Conservation (phyloP, 2,797 vertebrate species). For the Delichon dasypus region DNA sequence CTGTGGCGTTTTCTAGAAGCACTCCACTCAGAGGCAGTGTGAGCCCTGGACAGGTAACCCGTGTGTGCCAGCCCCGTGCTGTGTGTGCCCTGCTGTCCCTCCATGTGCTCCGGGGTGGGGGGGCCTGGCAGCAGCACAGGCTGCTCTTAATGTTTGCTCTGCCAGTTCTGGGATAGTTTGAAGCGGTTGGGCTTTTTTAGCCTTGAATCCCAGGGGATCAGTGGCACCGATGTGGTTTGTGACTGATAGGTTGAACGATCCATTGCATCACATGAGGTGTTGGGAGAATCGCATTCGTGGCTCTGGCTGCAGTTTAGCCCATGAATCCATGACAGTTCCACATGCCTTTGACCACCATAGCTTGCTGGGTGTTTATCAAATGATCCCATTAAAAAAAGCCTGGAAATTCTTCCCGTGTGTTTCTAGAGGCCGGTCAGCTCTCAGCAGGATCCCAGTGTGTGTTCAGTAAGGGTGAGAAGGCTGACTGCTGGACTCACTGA, state of each 20-base stretch:
- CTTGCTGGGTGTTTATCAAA: neutral
- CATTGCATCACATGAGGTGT: neutral
- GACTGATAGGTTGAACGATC: neutral
- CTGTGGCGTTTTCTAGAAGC: neutral
- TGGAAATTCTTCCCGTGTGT: neutral
- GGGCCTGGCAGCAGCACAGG: neutral
- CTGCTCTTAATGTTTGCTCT: slow-evolving; percentile 20
- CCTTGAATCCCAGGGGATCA: neutral
- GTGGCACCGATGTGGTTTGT: slow-evolving; percentile 11
- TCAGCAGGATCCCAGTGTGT: neutral
- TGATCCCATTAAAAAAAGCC: neutral
- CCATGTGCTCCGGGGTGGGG: neutral
- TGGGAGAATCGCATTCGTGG: neutral
- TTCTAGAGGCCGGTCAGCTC: neutral
- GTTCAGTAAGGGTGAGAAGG: neutral
- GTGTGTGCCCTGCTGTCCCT: neutral
- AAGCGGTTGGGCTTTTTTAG: neutral
- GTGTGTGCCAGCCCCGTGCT: slow-evolving; percentile 17
- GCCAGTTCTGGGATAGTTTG: neutral
- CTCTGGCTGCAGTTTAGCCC: neutral
- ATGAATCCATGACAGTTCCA: neutral
- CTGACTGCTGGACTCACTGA: neutral
- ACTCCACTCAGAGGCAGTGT: neutral
- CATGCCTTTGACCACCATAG: neutral
- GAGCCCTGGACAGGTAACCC: neutral